Evolutionary conservation across 2,888 invertebrate species (phyloP).

Genomic region (Entomobrya proxima): DNA sequence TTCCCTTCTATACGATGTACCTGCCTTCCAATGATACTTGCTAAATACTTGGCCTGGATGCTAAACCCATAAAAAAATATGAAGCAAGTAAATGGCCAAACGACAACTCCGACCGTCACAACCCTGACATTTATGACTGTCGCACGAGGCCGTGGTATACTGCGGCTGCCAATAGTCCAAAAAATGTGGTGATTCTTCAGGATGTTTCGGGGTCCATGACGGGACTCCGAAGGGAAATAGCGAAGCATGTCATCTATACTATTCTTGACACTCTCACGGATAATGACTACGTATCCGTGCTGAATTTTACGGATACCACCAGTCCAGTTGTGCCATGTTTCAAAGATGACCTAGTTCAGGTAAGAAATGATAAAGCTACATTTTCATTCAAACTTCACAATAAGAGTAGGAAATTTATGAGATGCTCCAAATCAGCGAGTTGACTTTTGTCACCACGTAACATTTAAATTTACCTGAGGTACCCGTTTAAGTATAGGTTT

Average conservation of each 20-base stretch:
- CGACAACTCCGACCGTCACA: constrained; percentile 78
- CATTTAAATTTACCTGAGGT: too few species aligned
- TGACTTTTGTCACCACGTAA: too few species aligned
- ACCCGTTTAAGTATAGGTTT: too few species aligned
- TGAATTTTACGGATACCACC: constrained; percentile 86
- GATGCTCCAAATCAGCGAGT: not conserved
- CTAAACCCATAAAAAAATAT: constrained; percentile 49
- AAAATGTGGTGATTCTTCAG: constrained; percentile 96
- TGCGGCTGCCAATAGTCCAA: constrained; percentile 97
- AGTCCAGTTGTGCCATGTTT: constrained; percentile 90
- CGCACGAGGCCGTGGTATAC: constrained; percentile 96
- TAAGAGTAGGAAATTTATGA: not conserved
- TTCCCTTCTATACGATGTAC: not conserved
- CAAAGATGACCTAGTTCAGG: constrained; percentile 91
- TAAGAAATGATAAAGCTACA: constrained; percentile 77
- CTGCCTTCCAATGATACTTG: not conserved
- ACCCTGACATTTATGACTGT: constrained; percentile 93
- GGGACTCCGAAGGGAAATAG: constrained; percentile 89
- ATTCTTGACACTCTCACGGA: constrained; percentile 97
- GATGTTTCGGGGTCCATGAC: constrained; percentile 88
- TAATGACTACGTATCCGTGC: constrained; percentile 97
- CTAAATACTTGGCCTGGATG: too few species aligned
- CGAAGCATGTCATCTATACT: constrained; percentile 90
- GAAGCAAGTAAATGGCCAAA: constrained; percentile 85
- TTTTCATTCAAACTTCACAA: not conserved